Evolutionary conservation across 1,140 invertebrate genomes (phyloP).

Genomic region (Halictus rubicundus): DNA sequence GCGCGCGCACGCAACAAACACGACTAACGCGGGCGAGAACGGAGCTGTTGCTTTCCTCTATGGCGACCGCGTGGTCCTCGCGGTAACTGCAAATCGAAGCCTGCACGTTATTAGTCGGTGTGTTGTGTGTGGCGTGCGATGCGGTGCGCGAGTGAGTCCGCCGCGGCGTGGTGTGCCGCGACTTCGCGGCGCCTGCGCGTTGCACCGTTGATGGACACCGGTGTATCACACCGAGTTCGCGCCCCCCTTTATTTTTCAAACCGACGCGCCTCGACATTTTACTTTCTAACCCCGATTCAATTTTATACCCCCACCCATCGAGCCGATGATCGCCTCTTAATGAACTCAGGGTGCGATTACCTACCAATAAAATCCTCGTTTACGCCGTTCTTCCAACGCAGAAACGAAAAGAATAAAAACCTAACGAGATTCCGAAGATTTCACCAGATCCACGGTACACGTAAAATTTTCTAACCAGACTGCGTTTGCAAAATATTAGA

Average conservation of each 20-base stretch:
- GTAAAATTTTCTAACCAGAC: too few relatives aligned
- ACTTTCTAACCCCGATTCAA: neutral
- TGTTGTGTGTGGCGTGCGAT: conserved; percentile 78
- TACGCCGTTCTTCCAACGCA: too few relatives aligned
- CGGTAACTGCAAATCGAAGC: conserved; percentile 60
- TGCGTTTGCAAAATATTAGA: too few relatives aligned
- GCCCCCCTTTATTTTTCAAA: conserved; percentile 17
- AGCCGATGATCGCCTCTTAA: too few relatives aligned
- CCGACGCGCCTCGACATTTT: neutral
- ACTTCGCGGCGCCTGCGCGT: conserved; percentile 76
- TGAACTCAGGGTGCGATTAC: too few relatives aligned
- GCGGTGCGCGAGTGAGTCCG: conserved; percentile 80
- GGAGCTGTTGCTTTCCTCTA: conserved; percentile 37
- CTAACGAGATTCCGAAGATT: too few relatives aligned
- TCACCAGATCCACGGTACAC: too few relatives aligned
- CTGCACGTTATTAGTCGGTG: conserved; percentile 57
- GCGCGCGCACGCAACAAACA: conserved; percentile 20
- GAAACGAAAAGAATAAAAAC: too few relatives aligned
- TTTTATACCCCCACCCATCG: too few relatives aligned
- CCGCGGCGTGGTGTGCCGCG: conserved; percentile 76
- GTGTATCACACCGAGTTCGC: conserved; percentile 28
- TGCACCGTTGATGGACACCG: conserved; percentile 40
- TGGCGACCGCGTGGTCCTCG: conserved; percentile 73
- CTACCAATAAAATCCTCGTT: too few relatives aligned
- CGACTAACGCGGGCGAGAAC: neutral